Conservation (phyloP, 2,113 vertebrate species). For the Odobenus rosmarus region DNA sequence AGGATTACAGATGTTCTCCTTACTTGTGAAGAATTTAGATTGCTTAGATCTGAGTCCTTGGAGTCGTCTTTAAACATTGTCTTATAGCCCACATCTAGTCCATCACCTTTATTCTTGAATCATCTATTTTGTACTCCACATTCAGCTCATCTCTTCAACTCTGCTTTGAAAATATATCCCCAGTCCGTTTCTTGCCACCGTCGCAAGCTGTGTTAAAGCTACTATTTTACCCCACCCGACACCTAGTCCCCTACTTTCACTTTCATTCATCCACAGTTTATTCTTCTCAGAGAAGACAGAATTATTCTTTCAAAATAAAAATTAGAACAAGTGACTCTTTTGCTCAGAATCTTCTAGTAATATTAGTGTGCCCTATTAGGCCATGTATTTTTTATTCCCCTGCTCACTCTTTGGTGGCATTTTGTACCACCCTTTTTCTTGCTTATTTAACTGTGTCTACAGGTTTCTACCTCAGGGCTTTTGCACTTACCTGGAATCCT, state of each 20-base stretch:
- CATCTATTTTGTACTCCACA: neutral
- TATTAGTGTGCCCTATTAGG: neutral
- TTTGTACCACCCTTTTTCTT: neutral
- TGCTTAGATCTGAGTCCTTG: neutral
- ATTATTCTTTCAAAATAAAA: slow-evolving; percentile 25
- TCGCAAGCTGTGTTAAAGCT: neutral
- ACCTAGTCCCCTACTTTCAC: neutral
- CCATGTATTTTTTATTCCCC: neutral
- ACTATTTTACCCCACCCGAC: neutral
- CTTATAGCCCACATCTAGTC: neutral
- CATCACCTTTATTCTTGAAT: neutral
- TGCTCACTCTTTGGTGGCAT: neutral
- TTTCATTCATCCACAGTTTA: neutral
- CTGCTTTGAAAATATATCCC: neutral
- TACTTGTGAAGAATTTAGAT: neutral
- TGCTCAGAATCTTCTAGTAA: neutral
- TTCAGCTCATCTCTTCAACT: neutral
- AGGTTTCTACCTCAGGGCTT: neutral
- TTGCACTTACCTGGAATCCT: neutral
- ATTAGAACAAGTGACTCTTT: neutral
- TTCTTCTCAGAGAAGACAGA: neutral
- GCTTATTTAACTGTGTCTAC: neutral
- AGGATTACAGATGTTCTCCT: neutral
- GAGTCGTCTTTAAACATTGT: neutral
- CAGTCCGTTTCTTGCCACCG: neutral